phyloP scores from a whole-genome alignment of 2,113 vertebrate species.

The Reinhardtius hippoglossoides region DNA sequence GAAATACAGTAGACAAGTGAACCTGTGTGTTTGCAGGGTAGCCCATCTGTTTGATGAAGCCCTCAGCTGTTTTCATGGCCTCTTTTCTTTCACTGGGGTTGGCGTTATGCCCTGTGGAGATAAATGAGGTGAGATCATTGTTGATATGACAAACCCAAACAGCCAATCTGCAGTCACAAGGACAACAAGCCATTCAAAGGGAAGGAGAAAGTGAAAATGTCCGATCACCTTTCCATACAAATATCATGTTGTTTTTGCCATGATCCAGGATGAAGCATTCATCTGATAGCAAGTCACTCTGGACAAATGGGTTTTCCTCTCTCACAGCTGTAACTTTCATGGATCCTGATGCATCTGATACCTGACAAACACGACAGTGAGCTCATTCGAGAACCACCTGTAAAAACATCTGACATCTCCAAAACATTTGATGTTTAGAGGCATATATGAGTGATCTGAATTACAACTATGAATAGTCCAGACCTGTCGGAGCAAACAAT shows the following conservation, averaged over 20 bases:
- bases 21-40: slow-evolving; percentile 91
- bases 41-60: slow-evolving; percentile 91
- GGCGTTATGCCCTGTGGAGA: slow-evolving; percentile 86
- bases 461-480: not conserved
- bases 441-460: too few relatives aligned
- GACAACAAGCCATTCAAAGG: not conserved
- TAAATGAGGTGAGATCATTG: not conserved
- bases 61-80: slow-evolving; percentile 92
- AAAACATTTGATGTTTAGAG: too few relatives aligned
- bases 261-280: slow-evolving; percentile 95
- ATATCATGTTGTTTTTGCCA: slow-evolving; percentile 87
- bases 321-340: slow-evolving; percentile 87
- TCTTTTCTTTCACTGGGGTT: slow-evolving; percentile 89
- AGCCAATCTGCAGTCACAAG: not conserved
- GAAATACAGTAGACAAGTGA: slow-evolving; percentile 7
- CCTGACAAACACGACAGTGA: slow-evolving; percentile 69
- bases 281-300: slow-evolving; percentile 85
- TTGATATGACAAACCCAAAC: slow-evolving; percentile 1
- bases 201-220: not conserved
- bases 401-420: not conserved
- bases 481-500: not conserved
- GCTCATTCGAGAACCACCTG: not conserved
- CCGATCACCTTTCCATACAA: slow-evolving; percentile 92
- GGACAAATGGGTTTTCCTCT: slow-evolving; percentile 90
- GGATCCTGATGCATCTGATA: slow-evolving; percentile 90